Conservation (phyloP, 2,113 vertebrate genomes). For the Bubo scandiacus region DNA sequence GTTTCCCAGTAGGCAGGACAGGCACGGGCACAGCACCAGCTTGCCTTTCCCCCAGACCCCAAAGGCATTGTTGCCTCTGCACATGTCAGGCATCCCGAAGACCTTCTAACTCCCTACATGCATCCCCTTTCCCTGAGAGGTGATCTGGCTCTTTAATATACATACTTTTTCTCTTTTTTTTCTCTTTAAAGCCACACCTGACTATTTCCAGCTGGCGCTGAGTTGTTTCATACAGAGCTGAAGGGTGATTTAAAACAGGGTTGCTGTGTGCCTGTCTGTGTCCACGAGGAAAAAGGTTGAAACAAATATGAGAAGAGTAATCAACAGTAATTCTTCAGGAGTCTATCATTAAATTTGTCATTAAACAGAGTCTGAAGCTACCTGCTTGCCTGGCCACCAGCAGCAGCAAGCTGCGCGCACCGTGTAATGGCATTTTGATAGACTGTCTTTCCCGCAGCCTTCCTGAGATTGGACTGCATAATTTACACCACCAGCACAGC, state of each 20-base stretch:
- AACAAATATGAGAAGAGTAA: neutral
- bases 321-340: conserved; percentile 26
- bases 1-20: neutral
- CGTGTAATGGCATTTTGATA: conserved; percentile 49
- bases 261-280: neutral
- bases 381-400: neutral
- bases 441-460: conserved; percentile 25
- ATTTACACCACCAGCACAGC: conserved; percentile 34
- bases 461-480: neutral
- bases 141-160: neutral
- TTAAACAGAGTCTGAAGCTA: neutral
- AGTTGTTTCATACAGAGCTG: neutral
- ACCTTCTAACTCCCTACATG: neutral
- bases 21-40: too few relatives aligned
- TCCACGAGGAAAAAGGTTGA: neutral
- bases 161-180: neutral
- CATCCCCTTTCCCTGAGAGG: neutral
- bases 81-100: fast-evolving
- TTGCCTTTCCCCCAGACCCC: neutral
- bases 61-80: neutral
- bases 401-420: neutral
- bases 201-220: neutral
- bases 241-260: conserved; percentile 22
- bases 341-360: neutral
- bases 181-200: neutral